phyloP scores from a whole-genome alignment of 2,888 invertebrate species.

The Conomelus anceps region DNA sequence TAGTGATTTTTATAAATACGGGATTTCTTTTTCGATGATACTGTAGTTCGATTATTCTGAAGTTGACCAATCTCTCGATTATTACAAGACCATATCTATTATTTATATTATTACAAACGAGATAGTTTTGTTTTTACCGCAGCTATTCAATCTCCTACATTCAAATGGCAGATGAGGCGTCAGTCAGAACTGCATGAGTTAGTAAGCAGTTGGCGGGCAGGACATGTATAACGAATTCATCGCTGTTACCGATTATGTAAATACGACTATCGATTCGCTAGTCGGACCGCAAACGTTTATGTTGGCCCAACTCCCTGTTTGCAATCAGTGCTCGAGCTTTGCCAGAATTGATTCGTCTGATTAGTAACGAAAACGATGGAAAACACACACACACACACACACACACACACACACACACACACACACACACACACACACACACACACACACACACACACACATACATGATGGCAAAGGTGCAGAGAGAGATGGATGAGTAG shows the following conservation, averaged over 20 bases:
- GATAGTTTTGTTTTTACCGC: background rate
- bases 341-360: background rate
- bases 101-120: background rate
- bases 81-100: background rate
- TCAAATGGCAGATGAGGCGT: background rate
- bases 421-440: slow-evolving; percentile 9
- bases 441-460: background rate
- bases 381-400: slow-evolving; percentile 10
- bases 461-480: background rate
- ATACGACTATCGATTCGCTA: background rate
- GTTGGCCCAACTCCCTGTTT: background rate
- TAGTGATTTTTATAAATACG: no score
- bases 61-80: background rate
- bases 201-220: background rate
- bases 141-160: background rate
- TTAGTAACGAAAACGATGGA: background rate
- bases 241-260: background rate
- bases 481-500: background rate
- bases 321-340: background rate
- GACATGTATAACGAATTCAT: background rate
- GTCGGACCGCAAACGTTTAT: background rate
- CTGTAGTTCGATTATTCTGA: no score
- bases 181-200: background rate
- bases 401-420: slow-evolving; percentile 4
- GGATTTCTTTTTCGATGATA: no score